Evolutionary conservation across 2,113 vertebrate species (phyloP).

Genomic region (Corythaeola cristata): DNA sequence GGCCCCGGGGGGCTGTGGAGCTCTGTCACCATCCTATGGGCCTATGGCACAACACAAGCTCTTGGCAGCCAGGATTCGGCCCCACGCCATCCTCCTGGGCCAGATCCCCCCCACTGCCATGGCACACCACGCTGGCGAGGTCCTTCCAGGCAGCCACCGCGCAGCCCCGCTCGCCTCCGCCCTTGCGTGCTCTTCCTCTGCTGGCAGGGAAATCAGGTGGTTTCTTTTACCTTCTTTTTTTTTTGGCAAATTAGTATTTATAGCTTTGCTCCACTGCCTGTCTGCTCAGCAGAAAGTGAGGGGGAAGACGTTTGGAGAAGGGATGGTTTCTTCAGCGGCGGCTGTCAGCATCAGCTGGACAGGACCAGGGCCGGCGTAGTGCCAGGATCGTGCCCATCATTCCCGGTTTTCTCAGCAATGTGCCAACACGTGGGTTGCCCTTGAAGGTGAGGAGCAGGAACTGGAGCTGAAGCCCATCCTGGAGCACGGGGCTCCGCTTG

Average conservation of each 20-base stretch:
- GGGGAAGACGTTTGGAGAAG: neutral
- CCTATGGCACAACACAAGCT: neutral
- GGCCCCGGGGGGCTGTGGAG: neutral
- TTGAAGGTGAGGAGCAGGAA: neutral
- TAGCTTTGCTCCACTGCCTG: neutral
- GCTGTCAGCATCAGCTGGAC: neutral
- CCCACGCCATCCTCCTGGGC: neutral
- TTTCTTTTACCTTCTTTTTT: neutral
- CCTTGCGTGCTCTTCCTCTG: neutral
- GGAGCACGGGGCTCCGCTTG: accelerated
- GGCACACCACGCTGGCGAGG: neutral
- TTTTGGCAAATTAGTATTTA: neutral
- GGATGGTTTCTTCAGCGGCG: neutral
- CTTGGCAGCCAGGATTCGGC: accelerated
- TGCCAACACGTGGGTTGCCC: neutral
- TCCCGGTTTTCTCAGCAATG: neutral
- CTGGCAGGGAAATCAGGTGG: neutral
- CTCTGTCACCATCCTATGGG: neutral
- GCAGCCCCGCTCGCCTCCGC: neutral
- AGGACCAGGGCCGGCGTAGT: neutral
- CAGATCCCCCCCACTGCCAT: accelerated
- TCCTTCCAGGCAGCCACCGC: neutral
- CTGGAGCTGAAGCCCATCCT: accelerated
- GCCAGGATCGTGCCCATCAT: accelerated
- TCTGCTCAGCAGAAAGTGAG: neutral